These are phyloP conservation scores for Cantharis nigra DNA, from an alignment of 2,888 invertebrate species.

Conservation along the genomic window DNA sequence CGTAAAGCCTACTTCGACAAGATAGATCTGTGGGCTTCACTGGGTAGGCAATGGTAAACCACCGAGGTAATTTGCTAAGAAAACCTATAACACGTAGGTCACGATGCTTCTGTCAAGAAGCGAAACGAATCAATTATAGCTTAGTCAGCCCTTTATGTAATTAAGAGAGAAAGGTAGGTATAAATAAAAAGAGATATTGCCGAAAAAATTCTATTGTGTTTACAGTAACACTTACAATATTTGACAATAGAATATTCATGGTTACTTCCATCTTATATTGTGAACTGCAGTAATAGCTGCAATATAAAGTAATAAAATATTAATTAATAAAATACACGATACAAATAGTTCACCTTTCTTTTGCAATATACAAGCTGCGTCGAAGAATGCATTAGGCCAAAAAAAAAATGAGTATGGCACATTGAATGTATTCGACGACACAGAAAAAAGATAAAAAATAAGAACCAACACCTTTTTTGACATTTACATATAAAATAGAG, in stretches of 20 bases:
- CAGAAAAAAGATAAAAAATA: constrained; percentile 13
- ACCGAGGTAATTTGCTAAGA: too few relatives aligned
- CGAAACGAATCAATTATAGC: too few relatives aligned
- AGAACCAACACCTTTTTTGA: constrained; percentile 18
- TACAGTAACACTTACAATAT: constrained; percentile 8
- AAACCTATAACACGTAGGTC: too few relatives aligned
- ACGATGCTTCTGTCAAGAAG: too few relatives aligned
- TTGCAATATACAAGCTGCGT: constrained; percentile 3
- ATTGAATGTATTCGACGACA: constrained; percentile 17
- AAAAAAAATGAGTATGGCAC: constrained; percentile 10
- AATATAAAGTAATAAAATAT: constrained; percentile 13
- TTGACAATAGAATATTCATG: constrained; percentile 14
- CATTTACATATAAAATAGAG: constrained; percentile 17
- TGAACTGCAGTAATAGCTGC: constrained; percentile 17
- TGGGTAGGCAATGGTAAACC: too few relatives aligned
- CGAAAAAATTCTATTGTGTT: neutral
- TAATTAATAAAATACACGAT: constrained; percentile 19
- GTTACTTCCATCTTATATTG: constrained; percentile 13
- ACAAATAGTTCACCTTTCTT: constrained; percentile 14
- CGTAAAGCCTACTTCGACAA: too few relatives aligned
- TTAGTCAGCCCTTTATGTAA: too few relatives aligned
- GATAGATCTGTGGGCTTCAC: too few relatives aligned
- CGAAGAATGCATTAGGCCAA: constrained; percentile 15
- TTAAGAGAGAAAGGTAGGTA: neutral
- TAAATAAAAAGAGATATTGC: constrained; percentile 18